A percentile compares a stretch with the other conserved stretches of the same genome.
These are phyloP conservation scores for Hystrix brachyura DNA, from an alignment of 2,113 vertebrate species.

Conservation along the genomic window DNA sequence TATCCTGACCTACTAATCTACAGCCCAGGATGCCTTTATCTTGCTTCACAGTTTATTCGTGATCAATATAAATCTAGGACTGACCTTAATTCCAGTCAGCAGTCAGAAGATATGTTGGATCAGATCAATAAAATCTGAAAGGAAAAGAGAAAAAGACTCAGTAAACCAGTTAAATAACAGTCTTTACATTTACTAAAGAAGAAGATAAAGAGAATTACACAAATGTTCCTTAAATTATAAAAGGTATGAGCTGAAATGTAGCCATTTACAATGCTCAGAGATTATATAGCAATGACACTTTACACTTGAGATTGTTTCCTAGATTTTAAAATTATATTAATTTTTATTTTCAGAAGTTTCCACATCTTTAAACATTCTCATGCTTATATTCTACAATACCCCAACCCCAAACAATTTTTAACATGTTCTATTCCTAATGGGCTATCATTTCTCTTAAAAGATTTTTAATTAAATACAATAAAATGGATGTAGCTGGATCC, in stretches of 20 bases:
- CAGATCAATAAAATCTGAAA: slow-evolving; percentile 85
- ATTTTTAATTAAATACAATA: slow-evolving; percentile 33
- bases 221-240: background rate
- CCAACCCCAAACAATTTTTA: background rate
- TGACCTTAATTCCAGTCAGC: slow-evolving; percentile 80
- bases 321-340: background rate
- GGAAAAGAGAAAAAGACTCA: slow-evolving; percentile 66
- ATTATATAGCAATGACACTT: background rate
- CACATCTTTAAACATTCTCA: background rate
- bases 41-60: background rate
- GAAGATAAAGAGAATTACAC: background rate
- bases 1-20: background rate
- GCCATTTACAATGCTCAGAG: background rate
- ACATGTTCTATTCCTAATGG: background rate
- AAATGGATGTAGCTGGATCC: background rate
- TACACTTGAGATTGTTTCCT: slow-evolving; percentile 18
- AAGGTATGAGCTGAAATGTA: background rate
- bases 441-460: slow-evolving; percentile 32
- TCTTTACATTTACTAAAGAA: slow-evolving; percentile 10
- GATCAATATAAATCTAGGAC: slow-evolving; percentile 74
- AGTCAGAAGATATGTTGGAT: slow-evolving; percentile 71
- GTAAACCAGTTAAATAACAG: slow-evolving; percentile 62
- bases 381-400: background rate
- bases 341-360: slow-evolving; percentile 46
- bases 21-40: background rate